phyloP scores from a whole-genome alignment of 2,888 invertebrate genomes.

The Thumatha senex region DNA sequence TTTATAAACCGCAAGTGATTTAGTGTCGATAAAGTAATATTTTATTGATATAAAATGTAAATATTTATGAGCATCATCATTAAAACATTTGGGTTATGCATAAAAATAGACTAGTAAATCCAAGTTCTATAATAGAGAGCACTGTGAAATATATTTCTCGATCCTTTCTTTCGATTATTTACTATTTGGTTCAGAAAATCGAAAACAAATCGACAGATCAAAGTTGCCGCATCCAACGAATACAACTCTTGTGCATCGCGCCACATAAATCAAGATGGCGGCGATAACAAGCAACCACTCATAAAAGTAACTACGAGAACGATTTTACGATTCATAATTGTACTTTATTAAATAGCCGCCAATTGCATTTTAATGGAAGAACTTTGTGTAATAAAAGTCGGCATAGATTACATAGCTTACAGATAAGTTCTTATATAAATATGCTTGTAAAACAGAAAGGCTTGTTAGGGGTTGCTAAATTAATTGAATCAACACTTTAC shows the following conservation, averaged over 20 bases:
- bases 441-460: no score
- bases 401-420: conserved; percentile 21
- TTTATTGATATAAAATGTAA: no score
- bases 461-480: no score
- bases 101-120: conserved; percentile 26
- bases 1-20: conserved; percentile 40
- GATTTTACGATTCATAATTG: conserved; percentile 82
- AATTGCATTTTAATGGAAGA: conserved; percentile 72
- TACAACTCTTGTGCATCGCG: conserved; percentile 39
- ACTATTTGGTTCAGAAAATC: no score
- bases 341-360: conserved; percentile 77
- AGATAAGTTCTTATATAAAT: background rate
- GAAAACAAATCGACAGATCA: conserved; percentile 26
- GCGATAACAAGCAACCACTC: conserved; percentile 77
- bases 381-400: conserved; percentile 49
- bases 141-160: no score
- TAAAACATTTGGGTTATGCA: conserved; percentile 31
- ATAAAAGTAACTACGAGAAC: conserved; percentile 77
- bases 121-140: conserved; percentile 2
- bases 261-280: conserved; percentile 78
- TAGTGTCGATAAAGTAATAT: conserved; percentile 39
- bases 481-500: no score
- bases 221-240: conserved; percentile 44
- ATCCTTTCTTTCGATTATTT: no score
- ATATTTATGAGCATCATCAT: conserved; percentile 41